phyloP scores from a whole-genome alignment of 2,797 vertebrate genomes.

The Kryptolebias ocellatus region DNA sequence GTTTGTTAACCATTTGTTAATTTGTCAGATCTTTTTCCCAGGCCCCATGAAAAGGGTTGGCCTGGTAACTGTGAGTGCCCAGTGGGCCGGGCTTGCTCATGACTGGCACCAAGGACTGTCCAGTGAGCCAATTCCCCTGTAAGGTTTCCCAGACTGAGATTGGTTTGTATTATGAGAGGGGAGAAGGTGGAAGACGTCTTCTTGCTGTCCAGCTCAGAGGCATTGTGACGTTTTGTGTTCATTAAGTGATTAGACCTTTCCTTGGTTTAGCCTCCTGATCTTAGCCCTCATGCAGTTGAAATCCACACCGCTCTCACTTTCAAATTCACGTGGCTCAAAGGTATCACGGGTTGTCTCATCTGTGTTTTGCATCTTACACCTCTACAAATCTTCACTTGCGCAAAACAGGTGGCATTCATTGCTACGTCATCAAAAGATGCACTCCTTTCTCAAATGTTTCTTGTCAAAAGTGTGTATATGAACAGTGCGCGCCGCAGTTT shows the following conservation, averaged over 20 bases:
- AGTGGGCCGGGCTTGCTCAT: constrained; percentile 43
- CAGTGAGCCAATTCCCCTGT: constrained; percentile 52
- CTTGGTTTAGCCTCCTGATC: constrained; percentile 72
- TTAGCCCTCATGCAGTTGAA: constrained; percentile 73
- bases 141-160: constrained; percentile 55
- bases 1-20: constrained; percentile 69
- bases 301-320: constrained; percentile 58
- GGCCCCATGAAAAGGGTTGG: constrained; percentile 58
- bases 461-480: constrained; percentile 12
- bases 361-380: constrained; percentile 34
- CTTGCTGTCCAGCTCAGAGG: constrained; percentile 70
- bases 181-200: constrained; percentile 65
- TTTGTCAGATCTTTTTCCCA: constrained; percentile 67
- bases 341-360: constrained; percentile 19
- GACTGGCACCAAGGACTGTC: constrained; percentile 58
- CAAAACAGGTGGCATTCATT: neutral
- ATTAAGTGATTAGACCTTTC: constrained; percentile 84
- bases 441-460: constrained; percentile 5
- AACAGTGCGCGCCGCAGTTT: neutral
- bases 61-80: constrained; percentile 50
- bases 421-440: neutral
- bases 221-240: constrained; percentile 72
- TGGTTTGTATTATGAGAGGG: constrained; percentile 76
- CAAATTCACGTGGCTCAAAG: constrained; percentile 68
- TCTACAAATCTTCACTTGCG: constrained; percentile 12